Conservation (phyloP, 2,113 vertebrate genomes). For the Alouatta palliata region DNA sequence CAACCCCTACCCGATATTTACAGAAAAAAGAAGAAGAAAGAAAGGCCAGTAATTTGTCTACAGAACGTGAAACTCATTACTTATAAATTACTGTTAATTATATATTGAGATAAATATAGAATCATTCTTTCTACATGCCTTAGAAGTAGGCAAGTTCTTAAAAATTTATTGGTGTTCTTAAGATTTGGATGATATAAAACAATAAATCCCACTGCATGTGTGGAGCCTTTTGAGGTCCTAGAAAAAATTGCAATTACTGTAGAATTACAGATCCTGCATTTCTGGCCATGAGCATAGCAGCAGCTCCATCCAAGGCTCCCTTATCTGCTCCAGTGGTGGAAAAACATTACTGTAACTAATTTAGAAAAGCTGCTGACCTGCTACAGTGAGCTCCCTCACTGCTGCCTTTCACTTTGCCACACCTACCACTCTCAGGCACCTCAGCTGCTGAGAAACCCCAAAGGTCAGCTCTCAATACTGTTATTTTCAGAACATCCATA, state of each 20-base stretch:
- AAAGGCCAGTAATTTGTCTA: slow-evolving; percentile 63
- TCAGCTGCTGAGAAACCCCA: background rate
- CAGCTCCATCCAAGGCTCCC: background rate
- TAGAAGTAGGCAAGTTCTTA: slow-evolving; percentile 66
- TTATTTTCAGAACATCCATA: background rate
- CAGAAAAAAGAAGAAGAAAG: background rate
- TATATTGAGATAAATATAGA: slow-evolving; percentile 73
- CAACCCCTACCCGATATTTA: background rate
- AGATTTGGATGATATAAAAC: slow-evolving; percentile 48
- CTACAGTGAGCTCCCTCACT: too few relatives aligned
- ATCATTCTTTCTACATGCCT: slow-evolving; percentile 64
- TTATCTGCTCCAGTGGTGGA: background rate
- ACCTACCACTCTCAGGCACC: background rate
- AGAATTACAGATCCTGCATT: background rate
- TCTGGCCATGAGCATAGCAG: background rate
- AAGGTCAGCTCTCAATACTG: background rate
- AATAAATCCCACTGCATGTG: slow-evolving; percentile 39
- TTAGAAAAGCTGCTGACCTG: background rate
- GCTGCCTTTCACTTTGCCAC: background rate
- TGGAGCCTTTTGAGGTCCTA: slow-evolving; percentile 20
- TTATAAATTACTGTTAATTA: slow-evolving; percentile 73
- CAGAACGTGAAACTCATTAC: slow-evolving; percentile 58
- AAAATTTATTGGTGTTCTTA: slow-evolving; percentile 66
- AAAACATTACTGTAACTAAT: background rate
- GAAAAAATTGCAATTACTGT: slow-evolving; percentile 39